Conservation (phyloP, 2,797 vertebrate species). For the Eutrigla gurnardus region DNA sequence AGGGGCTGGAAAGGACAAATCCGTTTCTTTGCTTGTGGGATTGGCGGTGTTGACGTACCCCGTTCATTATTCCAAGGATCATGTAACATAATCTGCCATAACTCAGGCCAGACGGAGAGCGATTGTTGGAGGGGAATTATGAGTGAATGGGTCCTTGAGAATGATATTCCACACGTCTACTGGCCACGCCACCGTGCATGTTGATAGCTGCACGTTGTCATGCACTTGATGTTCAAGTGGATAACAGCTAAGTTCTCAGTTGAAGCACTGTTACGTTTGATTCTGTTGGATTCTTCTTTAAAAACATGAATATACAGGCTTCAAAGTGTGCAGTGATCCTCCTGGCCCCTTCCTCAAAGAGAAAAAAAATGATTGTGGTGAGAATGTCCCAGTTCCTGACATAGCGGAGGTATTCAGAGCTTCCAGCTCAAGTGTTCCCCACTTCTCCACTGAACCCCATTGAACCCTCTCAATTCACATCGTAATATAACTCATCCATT, state of each 20-base stretch:
- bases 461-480: constrained; percentile 25
- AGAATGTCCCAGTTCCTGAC: constrained; percentile 50
- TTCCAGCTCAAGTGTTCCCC: constrained; percentile 43
- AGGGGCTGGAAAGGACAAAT: constrained; percentile 63
- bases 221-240: constrained; percentile 10
- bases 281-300: constrained; percentile 13
- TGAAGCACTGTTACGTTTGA: constrained; percentile 7
- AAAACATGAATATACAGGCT: constrained; percentile 17
- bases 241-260: neutral
- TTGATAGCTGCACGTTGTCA: constrained; percentile 43
- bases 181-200: constrained; percentile 23
- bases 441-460: constrained; percentile 27
- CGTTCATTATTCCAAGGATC: constrained; percentile 72
- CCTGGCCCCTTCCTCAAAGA: constrained; percentile 18
- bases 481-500: constrained; percentile 20
- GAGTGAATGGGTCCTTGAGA: constrained; percentile 66
- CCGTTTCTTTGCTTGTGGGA: constrained; percentile 60
- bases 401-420: constrained; percentile 39
- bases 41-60: constrained; percentile 63
- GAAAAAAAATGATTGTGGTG: constrained; percentile 40
- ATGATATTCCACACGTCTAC: constrained; percentile 46
- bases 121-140: constrained; percentile 61
- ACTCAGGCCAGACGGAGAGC: constrained; percentile 64
- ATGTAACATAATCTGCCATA: constrained; percentile 72
- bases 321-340: constrained; percentile 20